Percentiles rank a stretch among this genome's conserved stretches.
These are phyloP conservation scores for Orthochromis indermauri DNA, from an alignment of 2,113 vertebrate genomes.

Conservation along the genomic window DNA sequence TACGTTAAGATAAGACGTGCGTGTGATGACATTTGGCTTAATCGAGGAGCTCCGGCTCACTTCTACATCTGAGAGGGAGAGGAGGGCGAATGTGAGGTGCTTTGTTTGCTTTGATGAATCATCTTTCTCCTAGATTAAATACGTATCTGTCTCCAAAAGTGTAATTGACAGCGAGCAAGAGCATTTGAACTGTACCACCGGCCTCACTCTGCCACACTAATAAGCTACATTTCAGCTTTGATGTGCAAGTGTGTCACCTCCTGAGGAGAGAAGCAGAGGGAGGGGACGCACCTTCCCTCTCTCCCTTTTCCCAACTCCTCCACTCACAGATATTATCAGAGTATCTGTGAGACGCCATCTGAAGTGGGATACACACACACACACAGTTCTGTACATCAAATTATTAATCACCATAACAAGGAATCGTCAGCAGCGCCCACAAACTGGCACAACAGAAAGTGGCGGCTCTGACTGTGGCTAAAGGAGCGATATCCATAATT, in stretches of 20 bases:
- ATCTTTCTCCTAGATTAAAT: conserved; percentile 35
- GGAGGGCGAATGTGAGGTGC: neutral
- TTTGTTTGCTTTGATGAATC: conserved; percentile 67
- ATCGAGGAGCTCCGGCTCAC: neutral
- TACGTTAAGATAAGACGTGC: neutral
- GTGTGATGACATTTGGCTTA: conserved; percentile 20
- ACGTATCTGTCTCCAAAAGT: conserved; percentile 37
- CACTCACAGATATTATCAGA: conserved; percentile 18
- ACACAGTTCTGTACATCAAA: neutral
- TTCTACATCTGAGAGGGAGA: neutral
- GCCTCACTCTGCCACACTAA: conserved; percentile 46
- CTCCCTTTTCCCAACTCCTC: neutral
- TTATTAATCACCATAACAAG: conserved; percentile 34
- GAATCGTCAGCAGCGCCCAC: neutral
- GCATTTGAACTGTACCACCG: conserved; percentile 32
- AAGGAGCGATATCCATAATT: conserved; percentile 31
- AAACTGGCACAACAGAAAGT: conserved; percentile 6
- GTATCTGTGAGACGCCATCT: conserved; percentile 1
- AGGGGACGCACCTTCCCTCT: neutral
- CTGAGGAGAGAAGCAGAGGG: conserved; percentile 36
- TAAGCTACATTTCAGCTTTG: conserved; percentile 59
- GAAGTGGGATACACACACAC: neutral
- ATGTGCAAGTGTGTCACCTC: conserved; percentile 64
- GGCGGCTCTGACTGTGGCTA: conserved; percentile 1
- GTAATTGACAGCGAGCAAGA: conserved; percentile 55